Base-by-base conservation (phyloP, 2,113 vertebrate genomes). In the Ancistrus triradiatus region DNA sequence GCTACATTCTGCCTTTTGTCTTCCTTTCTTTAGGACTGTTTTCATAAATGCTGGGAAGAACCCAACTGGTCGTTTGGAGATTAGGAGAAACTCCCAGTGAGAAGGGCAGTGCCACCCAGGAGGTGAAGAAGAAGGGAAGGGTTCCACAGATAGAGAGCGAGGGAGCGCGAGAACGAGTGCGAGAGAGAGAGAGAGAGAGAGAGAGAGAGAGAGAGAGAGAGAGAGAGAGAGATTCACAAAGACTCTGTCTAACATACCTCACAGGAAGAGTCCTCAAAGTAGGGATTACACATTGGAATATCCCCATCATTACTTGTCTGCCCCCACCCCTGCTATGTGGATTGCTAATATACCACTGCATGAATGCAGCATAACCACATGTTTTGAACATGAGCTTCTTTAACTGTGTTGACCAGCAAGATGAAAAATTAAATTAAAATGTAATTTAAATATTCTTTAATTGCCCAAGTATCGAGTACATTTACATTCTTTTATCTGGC, bases 21-120 rank as follows among this genome's bases (percentile, higher is more conserved):
- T 66, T 65, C 15, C 65, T 35, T 53, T 48, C 57, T 59, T 51
- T 65, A 49, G 27, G 63, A 69, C 63, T 72, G 69, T 72, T 66
- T 70, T 59, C 58, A 60, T 56, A 69, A 72, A 78, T 64, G 55
- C 55, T 27, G 19, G 59, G 56, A 70, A 52, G 61, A 63, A 24
- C 42, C 59, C 59, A 76, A 69, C 56, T 74, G 52, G 53, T 73
- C 61, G 66, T 73, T 72, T 74, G 66, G 73, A 70, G 71, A 76
- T 66, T 68, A 65, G 50, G 56, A 68, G 71, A 75, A 68, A 66
- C 68, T 68, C 72, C 59, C 64, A 75, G 66, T 31, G 11, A 68
- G 68, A 56, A 75, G 64, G 68, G 55, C 60, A 68, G 73, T 63
- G 53, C 68, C 73, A 68, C 67, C 72, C 72, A 66, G 40, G 67